Conservation (phyloP, 2,113 vertebrate genomes). For the Bucco capensis region DNA sequence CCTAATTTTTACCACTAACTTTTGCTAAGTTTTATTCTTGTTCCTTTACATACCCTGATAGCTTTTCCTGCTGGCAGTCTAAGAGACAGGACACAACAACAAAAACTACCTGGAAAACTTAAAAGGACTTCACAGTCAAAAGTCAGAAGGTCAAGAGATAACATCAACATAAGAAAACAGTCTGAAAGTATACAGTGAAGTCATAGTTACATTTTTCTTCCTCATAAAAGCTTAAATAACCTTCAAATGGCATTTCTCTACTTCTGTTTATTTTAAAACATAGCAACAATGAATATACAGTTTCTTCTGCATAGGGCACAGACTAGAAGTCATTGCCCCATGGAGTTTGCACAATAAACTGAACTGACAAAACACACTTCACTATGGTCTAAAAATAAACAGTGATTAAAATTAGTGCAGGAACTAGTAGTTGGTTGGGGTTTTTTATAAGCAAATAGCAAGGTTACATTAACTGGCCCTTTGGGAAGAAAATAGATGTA, state of each 20-base stretch:
- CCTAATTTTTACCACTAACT: background rate
- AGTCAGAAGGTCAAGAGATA: background rate
- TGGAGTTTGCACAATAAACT: background rate
- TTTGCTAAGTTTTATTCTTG: background rate
- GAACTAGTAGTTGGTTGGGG: constrained; percentile 8
- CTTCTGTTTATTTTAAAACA: background rate
- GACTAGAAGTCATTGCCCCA: background rate
- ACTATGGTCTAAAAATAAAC: constrained; percentile 35
- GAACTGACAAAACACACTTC: background rate
- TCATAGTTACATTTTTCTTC: background rate
- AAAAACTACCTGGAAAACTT: background rate
- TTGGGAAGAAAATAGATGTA: constrained; percentile 36
- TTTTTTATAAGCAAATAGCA: constrained; percentile 47
- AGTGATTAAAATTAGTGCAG: constrained; percentile 44
- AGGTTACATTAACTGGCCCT: constrained; percentile 49
- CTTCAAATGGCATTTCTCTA: background rate
- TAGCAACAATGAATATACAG: background rate
- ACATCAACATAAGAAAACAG: background rate
- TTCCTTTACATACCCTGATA: background rate
- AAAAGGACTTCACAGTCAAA: background rate
- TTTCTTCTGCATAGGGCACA: background rate
- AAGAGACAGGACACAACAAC: background rate
- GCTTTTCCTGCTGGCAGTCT: background rate
- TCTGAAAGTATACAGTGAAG: background rate
- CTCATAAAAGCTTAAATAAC: background rate